Evolutionary conservation across 1,140 invertebrate species (phyloP).

Genomic region (Capitella teleta): DNA sequence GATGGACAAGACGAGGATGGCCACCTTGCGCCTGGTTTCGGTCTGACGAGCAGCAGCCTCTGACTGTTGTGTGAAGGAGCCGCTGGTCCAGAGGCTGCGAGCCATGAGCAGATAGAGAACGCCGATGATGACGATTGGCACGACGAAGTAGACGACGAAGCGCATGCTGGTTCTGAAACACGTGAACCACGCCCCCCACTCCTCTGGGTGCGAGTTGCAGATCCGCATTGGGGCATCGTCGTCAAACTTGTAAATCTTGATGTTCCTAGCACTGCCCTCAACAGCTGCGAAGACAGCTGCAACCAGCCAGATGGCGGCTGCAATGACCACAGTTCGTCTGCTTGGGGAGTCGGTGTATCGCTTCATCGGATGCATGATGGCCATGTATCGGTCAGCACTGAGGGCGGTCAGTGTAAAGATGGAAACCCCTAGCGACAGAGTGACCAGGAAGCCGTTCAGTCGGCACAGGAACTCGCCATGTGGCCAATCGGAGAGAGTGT

Average conservation of each 20-base stretch:
- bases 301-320: constrained; percentile 63
- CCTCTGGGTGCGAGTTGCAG: neutral
- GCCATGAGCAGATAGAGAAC: constrained; percentile 5
- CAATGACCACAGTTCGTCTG: constrained; percentile 43
- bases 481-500: constrained; percentile 76
- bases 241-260: neutral
- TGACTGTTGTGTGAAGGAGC: constrained; percentile 34
- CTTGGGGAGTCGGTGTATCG: constrained; percentile 49
- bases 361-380: constrained; percentile 64
- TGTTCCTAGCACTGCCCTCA: constrained; percentile 40
- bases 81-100: neutral
- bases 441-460: constrained; percentile 73
- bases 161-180: neutral
- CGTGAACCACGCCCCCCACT: neutral
- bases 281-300: constrained; percentile 47
- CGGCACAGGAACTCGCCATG: constrained; percentile 65
- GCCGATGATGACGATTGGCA: constrained; percentile 4
- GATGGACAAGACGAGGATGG: constrained; percentile 77
- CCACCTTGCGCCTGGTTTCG: constrained; percentile 74
- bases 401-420: constrained; percentile 85
- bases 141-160: constrained; percentile 4
- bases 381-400: constrained; percentile 75
- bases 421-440: constrained; percentile 84
- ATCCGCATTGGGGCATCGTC: constrained; percentile 48
- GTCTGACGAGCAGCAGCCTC: constrained; percentile 42